These are phyloP conservation scores for Parambassis ranga DNA, from an alignment of 2,797 vertebrate species.

Conservation along the genomic window DNA sequence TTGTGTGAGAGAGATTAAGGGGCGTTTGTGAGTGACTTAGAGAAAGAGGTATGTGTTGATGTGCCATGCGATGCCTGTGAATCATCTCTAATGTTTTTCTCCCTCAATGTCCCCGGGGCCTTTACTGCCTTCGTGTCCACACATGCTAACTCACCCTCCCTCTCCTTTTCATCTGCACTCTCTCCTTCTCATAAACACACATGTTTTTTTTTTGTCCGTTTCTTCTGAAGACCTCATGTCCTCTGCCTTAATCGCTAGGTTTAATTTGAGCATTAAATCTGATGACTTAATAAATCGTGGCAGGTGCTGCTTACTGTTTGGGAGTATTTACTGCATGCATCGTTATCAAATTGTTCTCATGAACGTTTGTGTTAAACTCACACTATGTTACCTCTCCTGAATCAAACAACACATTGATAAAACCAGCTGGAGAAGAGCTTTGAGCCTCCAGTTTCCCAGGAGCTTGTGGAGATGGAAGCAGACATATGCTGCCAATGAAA, in stretches of 20 bases:
- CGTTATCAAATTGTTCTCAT: not conserved
- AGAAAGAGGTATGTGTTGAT: constrained; percentile 75
- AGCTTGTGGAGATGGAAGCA: not conserved
- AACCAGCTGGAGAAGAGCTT: not conserved
- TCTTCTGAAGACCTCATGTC: constrained; percentile 4
- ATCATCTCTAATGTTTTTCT: constrained; percentile 81
- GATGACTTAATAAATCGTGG: not conserved
- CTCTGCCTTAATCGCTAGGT: not conserved
- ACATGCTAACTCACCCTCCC: constrained; percentile 52
- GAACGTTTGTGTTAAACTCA: constrained; percentile 24
- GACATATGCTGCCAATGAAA: not conserved
- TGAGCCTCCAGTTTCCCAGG: not conserved
- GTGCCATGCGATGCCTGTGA: constrained; percentile 70
- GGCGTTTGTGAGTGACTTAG: constrained; percentile 61
- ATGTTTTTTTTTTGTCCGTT: constrained; percentile 24
- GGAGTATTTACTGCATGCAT: not conserved
- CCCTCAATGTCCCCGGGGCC: constrained; percentile 62
- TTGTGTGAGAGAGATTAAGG: constrained; percentile 60
- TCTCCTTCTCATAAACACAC: constrained; percentile 37
- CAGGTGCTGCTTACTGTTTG: not conserved
- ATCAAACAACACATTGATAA: constrained; percentile 4
- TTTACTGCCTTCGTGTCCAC: constrained; percentile 67
- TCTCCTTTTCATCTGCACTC: constrained; percentile 40
- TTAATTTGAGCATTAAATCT: not conserved
- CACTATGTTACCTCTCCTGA: not conserved